phyloP scores from a whole-genome alignment of 2,797 vertebrate species.

The Cirrhinus mrigala region DNA sequence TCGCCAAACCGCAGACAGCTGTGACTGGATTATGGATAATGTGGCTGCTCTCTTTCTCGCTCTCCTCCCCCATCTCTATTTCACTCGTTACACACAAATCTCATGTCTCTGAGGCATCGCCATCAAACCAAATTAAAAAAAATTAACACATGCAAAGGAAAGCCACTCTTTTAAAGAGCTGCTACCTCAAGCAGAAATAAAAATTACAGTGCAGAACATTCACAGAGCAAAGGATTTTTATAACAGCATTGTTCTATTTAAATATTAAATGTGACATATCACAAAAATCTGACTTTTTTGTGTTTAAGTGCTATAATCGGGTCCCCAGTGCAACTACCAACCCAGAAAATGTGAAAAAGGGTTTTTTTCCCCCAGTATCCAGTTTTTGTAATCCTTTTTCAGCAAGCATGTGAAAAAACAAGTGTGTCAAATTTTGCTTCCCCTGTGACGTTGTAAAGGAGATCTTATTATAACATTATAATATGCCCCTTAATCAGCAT shows the following conservation, averaged over 20 bases:
- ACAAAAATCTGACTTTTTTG: no score
- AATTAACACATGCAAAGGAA: slow-evolving; percentile 12
- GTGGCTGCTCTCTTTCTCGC: slow-evolving; percentile 29
- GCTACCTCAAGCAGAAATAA: background rate
- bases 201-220: slow-evolving; percentile 8
- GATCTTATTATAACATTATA: no score
- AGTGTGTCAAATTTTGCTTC: no score
- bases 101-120: slow-evolving; percentile 30
- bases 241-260: background rate
- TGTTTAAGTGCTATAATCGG: no score
- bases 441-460: no score
- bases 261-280: background rate
- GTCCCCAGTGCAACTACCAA: no score
- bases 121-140: slow-evolving; percentile 42
- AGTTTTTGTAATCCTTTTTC: no score
- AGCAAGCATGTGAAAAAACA: no score
- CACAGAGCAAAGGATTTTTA: background rate
- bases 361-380: no score
- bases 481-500: no score
- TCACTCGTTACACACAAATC: slow-evolving; percentile 14
- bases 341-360: no score
- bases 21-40: slow-evolving; percentile 73
- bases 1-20: slow-evolving; percentile 70
- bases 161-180: slow-evolving; percentile 1
- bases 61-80: slow-evolving; percentile 16